These are phyloP conservation scores for Rhombomys opimus DNA, from an alignment of 2,113 vertebrate species.

Conservation along the genomic window DNA sequence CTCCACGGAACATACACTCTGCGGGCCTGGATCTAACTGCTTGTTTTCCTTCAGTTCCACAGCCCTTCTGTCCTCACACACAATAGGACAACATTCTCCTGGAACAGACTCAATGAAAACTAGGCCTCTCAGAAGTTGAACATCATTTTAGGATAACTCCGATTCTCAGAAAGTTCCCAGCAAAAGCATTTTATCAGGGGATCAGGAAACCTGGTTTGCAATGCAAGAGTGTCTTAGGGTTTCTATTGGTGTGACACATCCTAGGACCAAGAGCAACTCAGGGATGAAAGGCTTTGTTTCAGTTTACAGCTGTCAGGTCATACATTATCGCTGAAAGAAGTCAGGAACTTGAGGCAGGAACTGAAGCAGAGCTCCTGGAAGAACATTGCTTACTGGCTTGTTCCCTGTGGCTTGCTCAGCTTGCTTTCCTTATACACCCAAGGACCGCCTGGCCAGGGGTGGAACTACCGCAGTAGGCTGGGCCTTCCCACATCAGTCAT, in stretches of 20 bases:
- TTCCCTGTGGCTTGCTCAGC: not conserved
- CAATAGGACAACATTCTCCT: not conserved
- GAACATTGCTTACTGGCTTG: not conserved
- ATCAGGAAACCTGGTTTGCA: not conserved
- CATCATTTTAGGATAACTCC: not conserved
- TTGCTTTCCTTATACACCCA: not conserved
- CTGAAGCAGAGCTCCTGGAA: not conserved
- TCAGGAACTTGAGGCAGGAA: not conserved
- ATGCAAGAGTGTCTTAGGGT: not conserved
- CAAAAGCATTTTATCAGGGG: not conserved
- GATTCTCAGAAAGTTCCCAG: not conserved
- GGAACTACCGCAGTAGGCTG: not conserved
- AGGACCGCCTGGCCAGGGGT: not conserved
- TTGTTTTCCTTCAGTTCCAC: not conserved
- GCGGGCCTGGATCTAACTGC: not conserved
- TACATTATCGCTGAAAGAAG: not conserved
- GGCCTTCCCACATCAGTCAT: not conserved
- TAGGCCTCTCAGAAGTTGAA: not conserved
- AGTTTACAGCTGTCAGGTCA: not conserved
- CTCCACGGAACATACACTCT: not conserved
- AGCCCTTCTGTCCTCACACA: not conserved
- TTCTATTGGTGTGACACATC: not conserved
- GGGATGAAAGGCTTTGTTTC: no score
- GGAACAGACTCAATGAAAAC: not conserved
- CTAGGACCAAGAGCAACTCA: not conserved